These are phyloP conservation scores for Tholera decimalis DNA, from an alignment of 2,888 invertebrate species.

Conservation along the genomic window DNA sequence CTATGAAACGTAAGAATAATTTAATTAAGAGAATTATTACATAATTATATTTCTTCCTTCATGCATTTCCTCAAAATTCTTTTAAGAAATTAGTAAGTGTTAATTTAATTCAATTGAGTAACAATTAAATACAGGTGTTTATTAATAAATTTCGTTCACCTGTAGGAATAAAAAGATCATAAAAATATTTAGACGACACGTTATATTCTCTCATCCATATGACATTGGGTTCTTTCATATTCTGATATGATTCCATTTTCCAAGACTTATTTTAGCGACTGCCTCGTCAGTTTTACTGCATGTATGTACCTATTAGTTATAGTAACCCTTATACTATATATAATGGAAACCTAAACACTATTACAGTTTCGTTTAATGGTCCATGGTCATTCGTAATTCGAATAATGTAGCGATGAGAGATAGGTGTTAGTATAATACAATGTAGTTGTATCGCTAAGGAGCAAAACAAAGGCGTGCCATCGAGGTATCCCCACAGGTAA, in stretches of 20 bases:
- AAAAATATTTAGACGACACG: conserved; percentile 36
- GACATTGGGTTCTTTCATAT: conserved; percentile 20
- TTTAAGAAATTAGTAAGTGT: conserved; percentile 27
- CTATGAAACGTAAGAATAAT: conserved; percentile 54
- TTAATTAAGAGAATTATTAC: conserved; percentile 46
- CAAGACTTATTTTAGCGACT: conserved; percentile 29
- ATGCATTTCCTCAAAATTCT: conserved; percentile 38
- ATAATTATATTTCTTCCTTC: conserved; percentile 36
- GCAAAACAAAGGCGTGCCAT: conserved; percentile 74
- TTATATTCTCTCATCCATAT: conserved; percentile 56
- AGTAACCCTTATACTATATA: conserved; percentile 33
- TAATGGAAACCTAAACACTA: conserved; percentile 26
- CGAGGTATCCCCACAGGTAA: conserved; percentile 81
- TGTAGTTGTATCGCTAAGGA: conserved; percentile 53
- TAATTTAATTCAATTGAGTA: conserved; percentile 22
- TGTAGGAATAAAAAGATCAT: conserved; percentile 43
- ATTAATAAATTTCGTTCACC: conserved; percentile 31
- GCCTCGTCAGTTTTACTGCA: conserved; percentile 34
- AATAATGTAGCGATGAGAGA: conserved; percentile 54
- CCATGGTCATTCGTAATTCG: conserved; percentile 32
- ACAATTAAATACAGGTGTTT: conserved; percentile 46
- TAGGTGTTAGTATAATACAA: conserved; percentile 27
- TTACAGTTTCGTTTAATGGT: conserved; percentile 50
- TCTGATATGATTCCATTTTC: conserved; percentile 22
- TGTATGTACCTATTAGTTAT: conserved; percentile 14